A percentile compares a stretch with the other conserved stretches of the same genome.
Evolutionary conservation across 2,888 invertebrate genomes (phyloP).

Genomic region (Antheraea yamamai): DNA sequence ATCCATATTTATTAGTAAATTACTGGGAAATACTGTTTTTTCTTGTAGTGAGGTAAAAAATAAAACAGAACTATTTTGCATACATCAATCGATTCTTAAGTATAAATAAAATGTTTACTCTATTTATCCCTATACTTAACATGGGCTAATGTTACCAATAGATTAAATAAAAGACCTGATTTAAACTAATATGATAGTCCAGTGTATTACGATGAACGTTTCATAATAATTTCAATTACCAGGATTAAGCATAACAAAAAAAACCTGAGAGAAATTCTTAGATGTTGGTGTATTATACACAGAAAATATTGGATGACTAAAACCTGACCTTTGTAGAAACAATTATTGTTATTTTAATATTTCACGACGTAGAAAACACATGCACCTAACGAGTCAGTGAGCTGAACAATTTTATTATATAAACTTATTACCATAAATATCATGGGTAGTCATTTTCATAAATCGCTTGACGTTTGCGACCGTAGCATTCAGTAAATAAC

Average conservation of each 20-base stretch:
- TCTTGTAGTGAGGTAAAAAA: not conserved
- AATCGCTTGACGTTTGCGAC: conserved; percentile 26
- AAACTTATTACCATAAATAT: not conserved
- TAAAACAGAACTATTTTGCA: not conserved
- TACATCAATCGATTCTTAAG: not conserved
- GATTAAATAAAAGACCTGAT: not conserved
- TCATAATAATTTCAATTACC: not conserved
- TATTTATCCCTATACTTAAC: not conserved
- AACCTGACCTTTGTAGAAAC: not conserved
- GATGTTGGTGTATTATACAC: not conserved
- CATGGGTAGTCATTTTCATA: not conserved
- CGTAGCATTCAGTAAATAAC: conserved; percentile 45
- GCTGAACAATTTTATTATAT: not conserved
- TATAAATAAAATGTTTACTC: not conserved
- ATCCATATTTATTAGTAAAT: not conserved
- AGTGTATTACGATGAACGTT: not conserved
- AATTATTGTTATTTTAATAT: not conserved
- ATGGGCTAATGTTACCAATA: not conserved
- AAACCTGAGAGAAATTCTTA: not conserved
- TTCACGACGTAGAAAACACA: not conserved
- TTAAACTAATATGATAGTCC: not conserved
- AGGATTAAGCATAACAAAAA: not conserved
- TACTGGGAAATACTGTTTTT: not conserved
- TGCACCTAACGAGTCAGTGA: not conserved
- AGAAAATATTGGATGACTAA: not conserved